Conservation (phyloP, 2,113 vertebrate genomes). For the Colinus virginianus region DNA sequence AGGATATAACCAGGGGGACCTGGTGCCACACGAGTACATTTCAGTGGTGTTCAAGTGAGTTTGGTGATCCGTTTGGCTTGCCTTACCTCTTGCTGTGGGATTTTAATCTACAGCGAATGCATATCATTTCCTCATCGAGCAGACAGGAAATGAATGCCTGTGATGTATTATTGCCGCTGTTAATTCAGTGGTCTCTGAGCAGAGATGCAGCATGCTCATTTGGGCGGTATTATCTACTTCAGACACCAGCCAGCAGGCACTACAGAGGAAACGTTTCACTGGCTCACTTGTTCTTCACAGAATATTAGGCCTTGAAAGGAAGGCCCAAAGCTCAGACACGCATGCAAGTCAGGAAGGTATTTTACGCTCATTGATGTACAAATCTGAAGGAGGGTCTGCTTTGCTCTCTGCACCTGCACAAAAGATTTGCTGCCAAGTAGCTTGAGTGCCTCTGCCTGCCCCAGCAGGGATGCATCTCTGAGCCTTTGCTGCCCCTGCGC, state of each 20-base stretch:
- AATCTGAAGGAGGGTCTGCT: neutral
- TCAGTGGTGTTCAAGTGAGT: neutral
- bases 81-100: neutral
- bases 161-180: neutral
- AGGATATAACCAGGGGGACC: neutral
- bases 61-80: neutral
- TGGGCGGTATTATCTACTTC: neutral
- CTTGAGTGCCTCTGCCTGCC: fast-evolving
- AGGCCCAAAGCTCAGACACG: neutral
- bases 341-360: neutral
- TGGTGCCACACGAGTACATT: neutral
- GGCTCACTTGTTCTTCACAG: neutral
- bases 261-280: neutral
- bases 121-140: neutral
- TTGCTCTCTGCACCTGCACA: neutral
- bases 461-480: neutral
- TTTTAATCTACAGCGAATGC: neutral
- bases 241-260: neutral
- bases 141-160: neutral
- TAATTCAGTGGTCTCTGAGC: neutral
- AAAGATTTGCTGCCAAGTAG: neutral
- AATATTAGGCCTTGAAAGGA: neutral
- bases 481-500: neutral
- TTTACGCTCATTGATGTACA: neutral
- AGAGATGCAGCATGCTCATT: neutral